Conservation (phyloP, 1,140 invertebrate genomes). For the Geopemphigus sp. region DNA sequence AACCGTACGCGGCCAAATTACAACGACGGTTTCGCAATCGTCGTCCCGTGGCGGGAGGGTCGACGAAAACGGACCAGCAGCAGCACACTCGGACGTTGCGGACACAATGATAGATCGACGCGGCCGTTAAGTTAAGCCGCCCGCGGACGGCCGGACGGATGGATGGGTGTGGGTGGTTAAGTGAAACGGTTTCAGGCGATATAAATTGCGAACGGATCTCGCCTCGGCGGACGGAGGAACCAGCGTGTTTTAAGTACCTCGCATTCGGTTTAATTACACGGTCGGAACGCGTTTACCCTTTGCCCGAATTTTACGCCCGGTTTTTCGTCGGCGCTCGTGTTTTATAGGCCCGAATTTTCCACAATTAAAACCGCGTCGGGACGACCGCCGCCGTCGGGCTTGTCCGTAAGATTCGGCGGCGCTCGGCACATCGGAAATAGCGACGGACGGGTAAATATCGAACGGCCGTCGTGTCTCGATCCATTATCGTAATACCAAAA, state of each 20-base stretch:
- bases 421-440: too few species aligned
- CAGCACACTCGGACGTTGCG: too few species aligned
- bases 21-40: constrained; percentile 16
- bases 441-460: too few species aligned
- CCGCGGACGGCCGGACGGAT: neutral
- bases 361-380: too few species aligned
- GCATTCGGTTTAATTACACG: constrained; percentile 4
- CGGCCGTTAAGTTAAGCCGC: neutral
- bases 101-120: constrained; percentile 31
- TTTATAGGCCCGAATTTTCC: too few species aligned
- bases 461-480: too few species aligned
- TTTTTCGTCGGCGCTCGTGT: too few species aligned
- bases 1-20: constrained; percentile 18
- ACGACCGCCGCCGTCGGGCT: too few species aligned
- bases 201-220: neutral
- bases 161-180: too few species aligned
- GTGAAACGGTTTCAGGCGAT: constrained; percentile 12
- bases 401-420: too few species aligned
- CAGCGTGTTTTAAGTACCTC: neutral
- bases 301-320: neutral
- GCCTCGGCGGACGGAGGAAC: neutral
- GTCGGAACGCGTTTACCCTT: neutral
- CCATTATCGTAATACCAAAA: too few species aligned
- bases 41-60: constrained; percentile 2
- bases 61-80: neutral